Evolutionary conservation across 2,113 vertebrate species (phyloP).

Genomic region (Stegostoma tigrinum): DNA sequence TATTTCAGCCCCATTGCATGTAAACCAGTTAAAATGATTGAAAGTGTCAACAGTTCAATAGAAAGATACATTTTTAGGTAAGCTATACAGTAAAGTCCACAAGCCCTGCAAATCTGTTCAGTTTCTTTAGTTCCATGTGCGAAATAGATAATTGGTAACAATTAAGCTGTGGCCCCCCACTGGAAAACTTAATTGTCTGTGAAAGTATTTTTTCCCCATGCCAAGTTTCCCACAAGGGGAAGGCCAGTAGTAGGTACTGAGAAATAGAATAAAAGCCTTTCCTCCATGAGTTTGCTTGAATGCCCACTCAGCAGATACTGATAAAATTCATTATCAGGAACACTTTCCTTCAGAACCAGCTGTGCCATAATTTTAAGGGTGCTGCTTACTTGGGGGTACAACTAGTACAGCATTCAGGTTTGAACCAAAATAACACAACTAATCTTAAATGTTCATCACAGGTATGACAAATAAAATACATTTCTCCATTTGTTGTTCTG

Average conservation of each 20-base stretch:
- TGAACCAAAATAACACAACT: neutral
- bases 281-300: neutral
- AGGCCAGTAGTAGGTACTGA: neutral
- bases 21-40: neutral
- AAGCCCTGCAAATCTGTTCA: neutral
- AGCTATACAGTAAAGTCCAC: neutral
- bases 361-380: neutral
- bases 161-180: neutral
- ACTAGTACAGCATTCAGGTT: neutral
- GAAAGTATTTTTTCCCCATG: neutral
- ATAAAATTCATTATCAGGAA: neutral
- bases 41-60: neutral
- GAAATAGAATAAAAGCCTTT: neutral
- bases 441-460: neutral
- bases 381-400: neutral
- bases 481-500: neutral
- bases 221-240: neutral
- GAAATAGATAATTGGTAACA: neutral
- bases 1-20: no score
- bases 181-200: neutral
- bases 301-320: neutral
- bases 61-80: neutral
- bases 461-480: neutral
- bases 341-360: neutral
- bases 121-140: neutral